Base-by-base conservation (phyloP, 2,888 invertebrate genomes). In the Mimumesa dahlbomi region DNA sequence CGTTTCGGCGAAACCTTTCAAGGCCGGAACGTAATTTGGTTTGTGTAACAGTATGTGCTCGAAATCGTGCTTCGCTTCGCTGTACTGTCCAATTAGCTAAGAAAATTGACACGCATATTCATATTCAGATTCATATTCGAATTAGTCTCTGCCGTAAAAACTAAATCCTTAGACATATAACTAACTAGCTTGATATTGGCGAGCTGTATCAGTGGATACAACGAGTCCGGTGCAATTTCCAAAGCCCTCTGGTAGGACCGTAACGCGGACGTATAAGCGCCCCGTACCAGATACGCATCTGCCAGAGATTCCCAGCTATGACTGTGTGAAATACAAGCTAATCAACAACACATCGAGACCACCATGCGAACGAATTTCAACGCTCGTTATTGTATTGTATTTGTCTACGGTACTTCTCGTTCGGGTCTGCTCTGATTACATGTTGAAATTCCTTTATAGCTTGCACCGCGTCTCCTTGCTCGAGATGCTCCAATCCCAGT, bases 181-280 rank as follows among this genome's bases (percentile, higher is more conserved):
- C 81, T 73, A 56, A 93, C 89, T 86, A 93, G 91, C 90, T 95
- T 93, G 57, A 96, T 94, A 67, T 93, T 91, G 0, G 95, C 96
- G 79, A 95, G 92, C 90, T 95, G 95, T 57, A 95, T 92, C 77
- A 93, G 91, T 3, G 96, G 93, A 89, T 96, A 96, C 18, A 93
- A 87, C 81, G 93, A 93, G 18, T 88, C 90, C 7, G 93, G 90
- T 75, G 93, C 91, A 64, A 96, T 88, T 84, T 94, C 92, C 45
- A 94, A 91, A 11, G 94, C 94, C 90, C 94, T 94, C 75, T 94
- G 93, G 88, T 96, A 98, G 31, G 96, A 96, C 87, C 95, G 95
- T 63, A 97, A 90, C n/a, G 97, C 96, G 5, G 98, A 96, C 45
- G 94, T 94, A 85, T 94, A 95, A n/a, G 97, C 96, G 1, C 98